Conservation (phyloP, 2,113 vertebrate genomes). For the Nanorana parkeri region DNA sequence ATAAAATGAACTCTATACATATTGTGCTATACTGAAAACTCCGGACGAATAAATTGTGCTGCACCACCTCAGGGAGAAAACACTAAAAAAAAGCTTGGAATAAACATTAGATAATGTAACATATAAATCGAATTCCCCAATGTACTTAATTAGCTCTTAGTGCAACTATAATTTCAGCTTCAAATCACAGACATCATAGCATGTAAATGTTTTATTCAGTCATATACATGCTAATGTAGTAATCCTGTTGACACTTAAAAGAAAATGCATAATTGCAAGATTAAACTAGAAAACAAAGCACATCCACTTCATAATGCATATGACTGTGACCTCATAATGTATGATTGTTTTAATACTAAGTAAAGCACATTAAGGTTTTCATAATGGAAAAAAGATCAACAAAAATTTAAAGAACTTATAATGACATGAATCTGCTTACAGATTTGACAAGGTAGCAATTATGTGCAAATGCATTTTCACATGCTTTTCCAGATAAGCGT, state of each 20-base stretch:
- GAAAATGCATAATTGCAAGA: neutral
- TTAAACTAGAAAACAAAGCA: neutral
- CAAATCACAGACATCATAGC: neutral
- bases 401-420: too few species aligned
- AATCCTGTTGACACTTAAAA: neutral
- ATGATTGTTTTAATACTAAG: too few species aligned
- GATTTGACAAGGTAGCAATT: too few species aligned
- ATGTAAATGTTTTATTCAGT: conserved; percentile 15
- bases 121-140: conserved; percentile 1
- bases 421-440: too few species aligned
- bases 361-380: too few species aligned
- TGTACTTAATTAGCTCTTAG: conserved; percentile 24
- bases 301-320: too few species aligned
- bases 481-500: too few species aligned
- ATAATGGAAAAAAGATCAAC: too few species aligned
- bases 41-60: neutral
- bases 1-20: neutral
- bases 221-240: neutral
- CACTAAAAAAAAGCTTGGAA: neutral
- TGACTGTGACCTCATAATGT: too few species aligned
- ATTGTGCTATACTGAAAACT: neutral
- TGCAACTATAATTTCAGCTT: conserved; percentile 20
- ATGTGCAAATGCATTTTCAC: too few species aligned
- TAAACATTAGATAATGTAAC: neutral
- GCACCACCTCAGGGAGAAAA: neutral